Conservation (phyloP, 1,140 invertebrate genomes). For the Adoxophyes honmai region DNA sequence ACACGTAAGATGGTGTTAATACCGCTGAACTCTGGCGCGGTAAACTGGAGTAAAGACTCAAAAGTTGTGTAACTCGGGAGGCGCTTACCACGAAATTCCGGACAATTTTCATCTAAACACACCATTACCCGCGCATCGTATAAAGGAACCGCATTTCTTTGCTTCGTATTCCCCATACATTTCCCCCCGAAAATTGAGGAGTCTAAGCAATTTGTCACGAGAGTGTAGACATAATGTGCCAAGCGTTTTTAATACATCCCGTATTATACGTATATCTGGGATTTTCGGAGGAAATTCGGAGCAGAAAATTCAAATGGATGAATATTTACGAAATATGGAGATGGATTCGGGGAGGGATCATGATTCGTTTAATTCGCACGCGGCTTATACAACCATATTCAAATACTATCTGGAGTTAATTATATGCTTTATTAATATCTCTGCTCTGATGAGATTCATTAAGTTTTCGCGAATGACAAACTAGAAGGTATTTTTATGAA, state of each 20-base stretch:
- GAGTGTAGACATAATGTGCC: conserved; percentile 9
- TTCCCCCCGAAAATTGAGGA: conserved; percentile 6
- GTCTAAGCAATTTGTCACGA: conserved; percentile 9
- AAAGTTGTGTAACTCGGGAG: not conserved
- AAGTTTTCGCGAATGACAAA: no score
- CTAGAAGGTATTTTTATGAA: no score
- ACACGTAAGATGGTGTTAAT: not conserved
- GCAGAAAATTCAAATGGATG: conserved; percentile 4
- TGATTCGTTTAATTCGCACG: no score
- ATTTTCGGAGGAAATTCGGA: not conserved
- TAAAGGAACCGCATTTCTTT: not conserved
- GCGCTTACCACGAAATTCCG: not conserved
- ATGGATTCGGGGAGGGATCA: not conserved
- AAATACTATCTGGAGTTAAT: no score
- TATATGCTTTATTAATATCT: no score
- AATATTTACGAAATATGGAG: not conserved
- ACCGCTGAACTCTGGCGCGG: not conserved
- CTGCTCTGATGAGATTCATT: no score
- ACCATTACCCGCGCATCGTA: conserved; percentile 1
- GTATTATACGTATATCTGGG: not conserved
- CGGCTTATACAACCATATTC: no score
- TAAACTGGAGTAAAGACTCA: not conserved
- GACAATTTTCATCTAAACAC: conserved; percentile 5
- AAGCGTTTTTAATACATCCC: not conserved
- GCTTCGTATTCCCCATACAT: not conserved